Conservation (phyloP, 2,113 vertebrate genomes). For the Manacus vitellinus region DNA sequence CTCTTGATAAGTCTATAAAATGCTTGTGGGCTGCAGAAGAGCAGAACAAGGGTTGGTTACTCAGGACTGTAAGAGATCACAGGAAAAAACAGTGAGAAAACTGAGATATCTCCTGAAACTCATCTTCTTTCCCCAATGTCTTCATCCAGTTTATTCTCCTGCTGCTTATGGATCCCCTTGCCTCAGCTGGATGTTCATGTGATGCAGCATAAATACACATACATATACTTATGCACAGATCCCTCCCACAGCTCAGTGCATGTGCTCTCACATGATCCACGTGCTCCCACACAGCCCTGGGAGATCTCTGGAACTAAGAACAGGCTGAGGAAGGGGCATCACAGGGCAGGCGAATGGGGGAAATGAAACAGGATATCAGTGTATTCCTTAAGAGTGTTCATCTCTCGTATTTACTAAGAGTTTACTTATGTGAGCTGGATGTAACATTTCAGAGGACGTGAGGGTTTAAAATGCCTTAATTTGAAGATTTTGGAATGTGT, state of each 20-base stretch:
- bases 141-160: neutral
- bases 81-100: neutral
- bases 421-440: neutral
- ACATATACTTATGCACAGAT: too few species aligned
- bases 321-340: neutral
- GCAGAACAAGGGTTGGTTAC: neutral
- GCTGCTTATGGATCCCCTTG: neutral
- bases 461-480: neutral
- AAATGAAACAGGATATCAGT: neutral
- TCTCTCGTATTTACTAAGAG: neutral
- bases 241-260: neutral
- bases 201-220: neutral
- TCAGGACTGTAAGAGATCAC: fast-evolving
- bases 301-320: neutral
- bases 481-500: neutral
- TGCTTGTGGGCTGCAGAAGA: neutral
- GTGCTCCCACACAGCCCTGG: neutral
- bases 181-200: neutral
- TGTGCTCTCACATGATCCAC: neutral
- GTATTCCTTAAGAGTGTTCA: neutral
- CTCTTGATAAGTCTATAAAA: neutral
- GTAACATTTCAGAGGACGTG: neutral
- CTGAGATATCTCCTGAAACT: neutral
- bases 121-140: neutral
- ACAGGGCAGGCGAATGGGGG: neutral